phyloP scores from a whole-genome alignment of 2,113 vertebrate genomes.

The Corvus moneduloides region DNA sequence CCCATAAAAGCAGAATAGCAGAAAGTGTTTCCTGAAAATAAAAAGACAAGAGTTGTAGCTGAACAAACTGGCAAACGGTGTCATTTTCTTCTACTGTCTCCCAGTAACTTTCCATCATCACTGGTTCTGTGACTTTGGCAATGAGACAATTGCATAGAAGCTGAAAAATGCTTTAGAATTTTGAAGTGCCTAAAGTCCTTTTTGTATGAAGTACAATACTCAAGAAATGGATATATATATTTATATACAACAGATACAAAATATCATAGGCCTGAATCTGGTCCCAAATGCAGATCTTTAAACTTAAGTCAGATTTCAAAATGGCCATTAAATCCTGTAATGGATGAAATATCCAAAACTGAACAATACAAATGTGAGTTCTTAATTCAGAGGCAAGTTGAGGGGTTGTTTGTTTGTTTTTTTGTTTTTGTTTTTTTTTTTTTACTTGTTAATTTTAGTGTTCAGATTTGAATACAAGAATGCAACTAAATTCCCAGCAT shows the following conservation, averaged over 20 bases:
- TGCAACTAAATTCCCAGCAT: background rate
- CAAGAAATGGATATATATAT: background rate
- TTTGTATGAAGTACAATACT: background rate
- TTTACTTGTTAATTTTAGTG: background rate
- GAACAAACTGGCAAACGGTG: background rate
- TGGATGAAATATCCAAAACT: background rate
- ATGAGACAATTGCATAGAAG: background rate
- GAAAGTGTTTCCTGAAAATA: conserved; percentile 45
- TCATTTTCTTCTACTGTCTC: background rate
- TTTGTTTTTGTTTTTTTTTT: background rate
- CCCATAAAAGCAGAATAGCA: background rate
- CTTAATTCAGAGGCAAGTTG: background rate
- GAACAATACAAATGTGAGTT: background rate
- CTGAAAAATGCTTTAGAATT: background rate
- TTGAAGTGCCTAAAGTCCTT: background rate
- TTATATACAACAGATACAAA: background rate
- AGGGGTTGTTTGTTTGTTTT: too few species aligned
- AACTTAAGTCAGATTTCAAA: background rate
- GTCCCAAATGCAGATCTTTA: background rate
- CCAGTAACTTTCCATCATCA: background rate
- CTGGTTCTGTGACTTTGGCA: background rate
- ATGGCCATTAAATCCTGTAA: background rate
- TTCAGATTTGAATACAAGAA: background rate
- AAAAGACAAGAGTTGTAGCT: conserved; percentile 32
- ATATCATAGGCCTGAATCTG: background rate